Percentiles rank a stretch among this genome's conserved stretches.
phyloP scores from a whole-genome alignment of 2,888 invertebrate species.

The Lepidocyrtinus sp. region DNA sequence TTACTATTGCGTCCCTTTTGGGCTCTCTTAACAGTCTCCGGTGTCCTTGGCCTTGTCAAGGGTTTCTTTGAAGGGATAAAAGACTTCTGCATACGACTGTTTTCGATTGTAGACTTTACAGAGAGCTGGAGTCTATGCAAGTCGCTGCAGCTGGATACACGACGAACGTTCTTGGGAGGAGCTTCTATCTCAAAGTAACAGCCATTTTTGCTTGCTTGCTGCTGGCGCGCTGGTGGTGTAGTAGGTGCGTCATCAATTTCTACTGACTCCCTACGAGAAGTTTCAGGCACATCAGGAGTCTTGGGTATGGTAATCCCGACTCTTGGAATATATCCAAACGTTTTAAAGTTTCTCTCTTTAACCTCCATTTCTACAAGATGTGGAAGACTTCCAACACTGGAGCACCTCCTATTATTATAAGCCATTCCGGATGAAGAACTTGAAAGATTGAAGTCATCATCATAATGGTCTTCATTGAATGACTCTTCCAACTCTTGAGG shows the following conservation, averaged over 20 bases:
- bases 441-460: no score
- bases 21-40: constrained; percentile 17
- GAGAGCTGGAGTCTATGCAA: neutral
- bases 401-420: constrained; percentile 5
- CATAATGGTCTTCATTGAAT: no score
- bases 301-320: constrained; percentile 54
- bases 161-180: neutral
- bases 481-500: no score
- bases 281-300: constrained; percentile 23
- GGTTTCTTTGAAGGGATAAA: no score
- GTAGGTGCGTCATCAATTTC: neutral
- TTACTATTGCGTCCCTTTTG: no score
- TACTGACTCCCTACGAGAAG: neutral
- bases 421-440: no score
- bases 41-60: constrained; percentile 9
- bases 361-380: neutral
- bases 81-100: no score
- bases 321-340: constrained; percentile 38
- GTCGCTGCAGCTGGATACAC: constrained; percentile 37
- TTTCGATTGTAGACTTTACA: no score
- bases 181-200: constrained; percentile 31
- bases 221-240: no score
- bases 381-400: constrained; percentile 26
- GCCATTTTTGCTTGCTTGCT: neutral
- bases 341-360: constrained; percentile 24